phyloP scores from a whole-genome alignment of 2,888 invertebrate genomes.

The Megaustenia siamemsis region DNA sequence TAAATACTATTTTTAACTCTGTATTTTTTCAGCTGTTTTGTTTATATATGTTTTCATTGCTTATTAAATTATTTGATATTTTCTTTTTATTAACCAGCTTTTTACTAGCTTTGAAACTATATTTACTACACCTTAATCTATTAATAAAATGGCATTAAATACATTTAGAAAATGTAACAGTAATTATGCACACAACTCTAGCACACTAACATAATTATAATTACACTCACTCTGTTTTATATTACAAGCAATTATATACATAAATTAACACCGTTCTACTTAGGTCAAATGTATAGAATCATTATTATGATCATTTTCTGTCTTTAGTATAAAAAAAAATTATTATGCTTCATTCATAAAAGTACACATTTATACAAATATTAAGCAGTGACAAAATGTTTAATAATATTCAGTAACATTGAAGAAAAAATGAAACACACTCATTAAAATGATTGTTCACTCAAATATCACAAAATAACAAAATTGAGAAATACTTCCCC shows the following conservation, averaged over 20 bases:
- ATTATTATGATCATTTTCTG: too few relatives aligned
- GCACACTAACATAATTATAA: background rate
- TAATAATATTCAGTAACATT: background rate
- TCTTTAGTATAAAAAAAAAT: too few relatives aligned
- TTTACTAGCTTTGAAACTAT: too few relatives aligned
- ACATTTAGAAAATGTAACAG: background rate
- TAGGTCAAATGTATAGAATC: background rate
- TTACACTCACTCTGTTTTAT: background rate
- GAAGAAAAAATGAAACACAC: background rate
- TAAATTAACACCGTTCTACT: background rate
- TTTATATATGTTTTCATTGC: too few relatives aligned
- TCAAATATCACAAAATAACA: constrained; percentile 14
- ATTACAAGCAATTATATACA: background rate
- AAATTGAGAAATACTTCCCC: background rate
- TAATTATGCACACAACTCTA: background rate
- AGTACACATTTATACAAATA: background rate
- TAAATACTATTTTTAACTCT: too few relatives aligned
- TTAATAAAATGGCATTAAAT: too few relatives aligned
- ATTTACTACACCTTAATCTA: too few relatives aligned
- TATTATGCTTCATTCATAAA: constrained; percentile 1
- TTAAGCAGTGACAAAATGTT: background rate
- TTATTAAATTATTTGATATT: too few relatives aligned
- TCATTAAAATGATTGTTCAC: background rate
- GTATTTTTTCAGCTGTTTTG: too few relatives aligned
- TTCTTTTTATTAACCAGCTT: too few relatives aligned